A percentile compares a stretch with the other conserved stretches of the same genome.
Conservation (phyloP, 1,140 invertebrate genomes). For the Sycobia sp. region DNA sequence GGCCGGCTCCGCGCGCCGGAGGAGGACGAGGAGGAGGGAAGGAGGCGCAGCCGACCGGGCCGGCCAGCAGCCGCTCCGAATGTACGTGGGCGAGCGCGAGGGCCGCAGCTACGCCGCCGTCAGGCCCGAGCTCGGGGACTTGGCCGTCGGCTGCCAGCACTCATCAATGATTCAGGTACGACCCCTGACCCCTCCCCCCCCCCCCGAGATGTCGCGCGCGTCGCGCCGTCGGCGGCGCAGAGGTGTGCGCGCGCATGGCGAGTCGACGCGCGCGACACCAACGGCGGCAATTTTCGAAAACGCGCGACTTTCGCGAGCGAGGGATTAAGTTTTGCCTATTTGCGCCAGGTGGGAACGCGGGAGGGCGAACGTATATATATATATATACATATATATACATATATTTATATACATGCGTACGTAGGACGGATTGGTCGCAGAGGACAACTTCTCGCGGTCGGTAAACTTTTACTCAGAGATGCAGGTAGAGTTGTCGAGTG, state of each 20-base stretch:
- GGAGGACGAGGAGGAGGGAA: too few relatives aligned
- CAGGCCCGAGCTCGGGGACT: conserved; percentile 35
- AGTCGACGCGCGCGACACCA: conserved; percentile 3
- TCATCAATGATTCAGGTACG: conserved; percentile 58
- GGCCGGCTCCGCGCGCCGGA: too few relatives aligned
- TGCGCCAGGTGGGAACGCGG: too few relatives aligned
- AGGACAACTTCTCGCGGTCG: neutral
- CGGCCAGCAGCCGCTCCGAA: neutral
- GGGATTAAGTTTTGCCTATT: too few relatives aligned
- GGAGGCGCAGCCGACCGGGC: too few relatives aligned
- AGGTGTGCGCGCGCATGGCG: neutral
- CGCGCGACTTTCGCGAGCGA: too few relatives aligned
- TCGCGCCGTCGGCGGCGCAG: neutral
- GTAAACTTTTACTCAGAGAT: neutral
- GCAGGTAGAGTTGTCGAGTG: neutral
- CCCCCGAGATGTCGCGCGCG: too few relatives aligned
- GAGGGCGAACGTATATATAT: too few relatives aligned
- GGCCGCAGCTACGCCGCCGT: conserved; percentile 18
- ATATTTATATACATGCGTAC: too few relatives aligned
- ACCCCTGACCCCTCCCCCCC: neutral
- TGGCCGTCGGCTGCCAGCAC: conserved; percentile 44
- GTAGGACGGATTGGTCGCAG: neutral
- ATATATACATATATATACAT: too few relatives aligned
- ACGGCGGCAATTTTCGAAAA: too few relatives aligned
- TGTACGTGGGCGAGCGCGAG: neutral